These are phyloP conservation scores for Patella depressa DNA, from an alignment of 2,888 invertebrate species.

Conservation along the genomic window DNA sequence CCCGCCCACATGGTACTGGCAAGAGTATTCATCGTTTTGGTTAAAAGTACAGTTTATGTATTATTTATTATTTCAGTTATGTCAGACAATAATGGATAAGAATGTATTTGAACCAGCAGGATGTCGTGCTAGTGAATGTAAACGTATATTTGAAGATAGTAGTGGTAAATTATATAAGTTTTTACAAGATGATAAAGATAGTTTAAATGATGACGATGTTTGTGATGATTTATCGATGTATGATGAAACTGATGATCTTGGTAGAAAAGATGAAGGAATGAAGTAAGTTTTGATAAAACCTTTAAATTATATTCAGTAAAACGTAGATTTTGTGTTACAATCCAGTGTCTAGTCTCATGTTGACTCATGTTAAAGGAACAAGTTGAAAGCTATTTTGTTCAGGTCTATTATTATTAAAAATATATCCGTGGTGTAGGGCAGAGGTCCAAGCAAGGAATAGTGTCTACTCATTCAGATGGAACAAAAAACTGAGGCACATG, in stretches of 20 bases:
- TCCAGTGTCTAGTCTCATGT: background rate
- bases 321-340: no score
- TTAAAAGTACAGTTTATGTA: background rate
- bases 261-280: slow-evolving; percentile 23
- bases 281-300: slow-evolving; percentile 19
- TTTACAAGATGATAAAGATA: slow-evolving; percentile 36
- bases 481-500: no score
- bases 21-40: no score
- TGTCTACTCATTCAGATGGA: no score
- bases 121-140: slow-evolving; percentile 41
- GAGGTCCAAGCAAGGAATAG: no score
- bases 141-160: slow-evolving; percentile 66
- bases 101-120: slow-evolving; percentile 64
- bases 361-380: background rate
- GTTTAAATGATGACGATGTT: slow-evolving; percentile 31
- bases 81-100: slow-evolving; percentile 65
- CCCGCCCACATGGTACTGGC: no score
- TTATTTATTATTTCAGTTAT: slow-evolving; percentile 50
- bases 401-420: no score
- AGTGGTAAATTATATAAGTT: slow-evolving; percentile 63
- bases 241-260: slow-evolving; percentile 32
- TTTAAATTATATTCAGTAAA: background rate
- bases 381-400: no score
- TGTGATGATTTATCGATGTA: slow-evolving; percentile 29
- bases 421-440: no score